Percentiles rank a stretch among this genome's conserved stretches.
phyloP scores from a whole-genome alignment of 2,797 vertebrate species.

The Babyrousa celebensis region DNA sequence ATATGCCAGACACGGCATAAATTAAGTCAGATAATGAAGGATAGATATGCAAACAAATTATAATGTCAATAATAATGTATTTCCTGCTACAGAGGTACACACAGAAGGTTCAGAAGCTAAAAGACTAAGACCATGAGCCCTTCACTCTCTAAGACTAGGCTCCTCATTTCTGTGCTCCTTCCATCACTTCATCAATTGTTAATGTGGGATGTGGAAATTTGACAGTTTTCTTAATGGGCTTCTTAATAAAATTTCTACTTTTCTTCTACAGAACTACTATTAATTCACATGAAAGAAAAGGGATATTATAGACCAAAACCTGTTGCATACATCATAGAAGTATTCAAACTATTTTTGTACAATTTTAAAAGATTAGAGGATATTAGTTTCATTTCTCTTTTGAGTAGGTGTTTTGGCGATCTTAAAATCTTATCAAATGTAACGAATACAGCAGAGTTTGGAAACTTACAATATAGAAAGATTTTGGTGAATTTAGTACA shows the following conservation, averaged over 20 bases:
- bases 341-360: constrained; percentile 19
- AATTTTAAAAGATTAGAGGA: constrained; percentile 66
- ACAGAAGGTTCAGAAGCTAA: background rate
- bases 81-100: background rate
- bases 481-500: constrained; percentile 13
- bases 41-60: background rate
- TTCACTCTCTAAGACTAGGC: background rate
- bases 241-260: background rate
- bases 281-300: background rate
- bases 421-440: constrained; percentile 12
- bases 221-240: background rate
- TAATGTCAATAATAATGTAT: background rate
- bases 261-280: constrained; percentile 5
- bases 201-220: background rate
- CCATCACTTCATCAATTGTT: background rate
- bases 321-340: background rate
- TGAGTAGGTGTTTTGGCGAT: background rate
- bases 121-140: background rate
- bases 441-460: background rate
- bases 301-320: background rate
- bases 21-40: background rate
- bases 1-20: background rate
- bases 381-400: constrained; percentile 28
- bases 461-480: constrained; percentile 32
- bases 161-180: background rate